Conservation (phyloP, 2,797 vertebrate species). For the Melanotaenia nigrans region DNA sequence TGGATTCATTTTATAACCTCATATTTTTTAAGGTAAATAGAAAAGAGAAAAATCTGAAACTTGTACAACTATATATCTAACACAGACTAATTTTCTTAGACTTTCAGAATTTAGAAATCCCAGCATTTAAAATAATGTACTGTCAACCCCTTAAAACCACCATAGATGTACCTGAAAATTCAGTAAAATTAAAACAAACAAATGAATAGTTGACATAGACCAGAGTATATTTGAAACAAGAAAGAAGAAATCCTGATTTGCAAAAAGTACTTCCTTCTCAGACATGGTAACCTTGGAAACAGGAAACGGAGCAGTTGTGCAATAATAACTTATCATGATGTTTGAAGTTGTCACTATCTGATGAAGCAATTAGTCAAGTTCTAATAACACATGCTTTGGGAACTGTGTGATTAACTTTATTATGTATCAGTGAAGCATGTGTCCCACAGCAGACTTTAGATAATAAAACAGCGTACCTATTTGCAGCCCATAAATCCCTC, state of each 20-base stretch:
- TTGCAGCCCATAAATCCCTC: conserved; percentile 43
- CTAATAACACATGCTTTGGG: conserved; percentile 18
- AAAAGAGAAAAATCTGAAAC: background rate
- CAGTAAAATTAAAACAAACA: background rate
- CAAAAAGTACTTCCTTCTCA: conserved; percentile 26
- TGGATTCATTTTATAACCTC: conserved; percentile 8
- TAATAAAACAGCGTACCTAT: conserved; percentile 59
- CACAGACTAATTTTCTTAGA: no score
- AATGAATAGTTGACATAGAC: background rate
- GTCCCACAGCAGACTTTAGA: conserved; percentile 55
- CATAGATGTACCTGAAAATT: background rate
- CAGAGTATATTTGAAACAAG: background rate
- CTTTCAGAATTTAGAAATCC: no score
- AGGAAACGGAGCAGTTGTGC: conserved; percentile 29
- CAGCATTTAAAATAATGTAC: background rate
- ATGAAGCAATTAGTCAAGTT: conserved; percentile 42
- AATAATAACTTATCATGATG: conserved; percentile 25
- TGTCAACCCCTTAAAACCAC: background rate
- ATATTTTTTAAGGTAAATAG: background rate
- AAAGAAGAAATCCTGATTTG: background rate
- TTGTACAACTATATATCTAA: background rate
- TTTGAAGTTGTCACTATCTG: conserved; percentile 30
- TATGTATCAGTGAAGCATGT: conserved; percentile 30
- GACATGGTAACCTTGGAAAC: conserved; percentile 38
- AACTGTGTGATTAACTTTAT: conserved; percentile 52